Evolutionary conservation across 2,113 vertebrate species (phyloP).

Genomic region (Ivindomyrus marchei): DNA sequence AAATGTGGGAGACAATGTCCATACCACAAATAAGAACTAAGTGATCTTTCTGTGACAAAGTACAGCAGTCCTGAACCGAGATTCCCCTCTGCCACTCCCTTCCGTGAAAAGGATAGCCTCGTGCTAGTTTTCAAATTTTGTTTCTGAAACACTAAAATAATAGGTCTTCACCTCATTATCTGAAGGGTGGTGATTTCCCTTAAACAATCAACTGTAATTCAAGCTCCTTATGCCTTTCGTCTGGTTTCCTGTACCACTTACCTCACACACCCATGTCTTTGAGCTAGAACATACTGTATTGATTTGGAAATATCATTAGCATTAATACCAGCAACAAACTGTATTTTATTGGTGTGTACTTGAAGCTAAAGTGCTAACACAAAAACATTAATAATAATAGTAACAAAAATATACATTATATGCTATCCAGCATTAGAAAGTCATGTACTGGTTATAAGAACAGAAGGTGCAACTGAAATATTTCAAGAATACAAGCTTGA

Average conservation of each 20-base stretch:
- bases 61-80: background rate
- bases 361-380: background rate
- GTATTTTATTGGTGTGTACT: background rate
- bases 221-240: background rate
- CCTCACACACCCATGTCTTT: background rate
- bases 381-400: background rate
- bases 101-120: background rate
- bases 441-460: background rate
- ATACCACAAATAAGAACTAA: background rate
- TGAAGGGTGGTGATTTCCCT: background rate
- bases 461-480: background rate
- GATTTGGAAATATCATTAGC: background rate
- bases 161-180: background rate
- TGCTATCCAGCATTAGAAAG: background rate
- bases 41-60: background rate
- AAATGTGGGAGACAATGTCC: background rate
- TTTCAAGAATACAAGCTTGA: background rate
- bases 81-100: background rate
- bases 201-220: background rate
- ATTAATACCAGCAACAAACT: background rate
- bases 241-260: background rate
- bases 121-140: background rate
- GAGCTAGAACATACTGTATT: background rate
- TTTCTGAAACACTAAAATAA: constrained; percentile 4
- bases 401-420: background rate